A percentile compares a stretch with the other conserved stretches of the same genome.
These are phyloP conservation scores for Epinotia demarniana DNA, from an alignment of 2,888 invertebrate genomes.

Conservation along the genomic window DNA sequence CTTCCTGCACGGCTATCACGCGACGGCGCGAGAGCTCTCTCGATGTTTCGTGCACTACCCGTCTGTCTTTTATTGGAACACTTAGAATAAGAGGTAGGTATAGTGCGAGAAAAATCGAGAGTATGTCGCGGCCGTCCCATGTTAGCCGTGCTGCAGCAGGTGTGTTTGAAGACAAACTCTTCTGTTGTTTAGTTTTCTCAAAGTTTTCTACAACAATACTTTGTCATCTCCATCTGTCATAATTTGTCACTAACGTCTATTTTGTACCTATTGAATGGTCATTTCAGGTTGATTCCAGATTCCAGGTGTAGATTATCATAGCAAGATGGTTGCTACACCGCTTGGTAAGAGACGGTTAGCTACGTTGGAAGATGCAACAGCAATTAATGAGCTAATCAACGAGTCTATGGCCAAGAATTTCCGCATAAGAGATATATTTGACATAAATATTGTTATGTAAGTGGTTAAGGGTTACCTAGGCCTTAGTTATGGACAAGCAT, in stretches of 20 bases:
- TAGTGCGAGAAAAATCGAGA: too few species aligned
- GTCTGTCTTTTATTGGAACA: too few species aligned
- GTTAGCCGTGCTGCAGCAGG: too few species aligned
- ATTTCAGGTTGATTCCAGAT: slow-evolving; percentile 7
- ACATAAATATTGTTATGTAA: slow-evolving; percentile 69
- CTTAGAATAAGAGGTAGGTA: too few species aligned
- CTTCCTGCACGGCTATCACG: too few species aligned
- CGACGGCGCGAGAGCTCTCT: too few species aligned
- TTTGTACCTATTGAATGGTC: neutral
- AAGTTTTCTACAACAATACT: slow-evolving; percentile 1
- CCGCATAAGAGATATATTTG: slow-evolving; percentile 56
- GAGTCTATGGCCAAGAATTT: slow-evolving; percentile 69
- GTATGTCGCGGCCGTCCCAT: too few species aligned
- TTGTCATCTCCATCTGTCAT: slow-evolving; percentile 7
- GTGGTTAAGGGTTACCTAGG: slow-evolving; percentile 45
- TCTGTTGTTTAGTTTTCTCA: neutral
- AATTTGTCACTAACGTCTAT: neutral
- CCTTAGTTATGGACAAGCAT: too few species aligned
- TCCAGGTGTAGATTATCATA: slow-evolving; percentile 2
- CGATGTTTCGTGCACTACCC: too few species aligned
- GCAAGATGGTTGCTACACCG: slow-evolving; percentile 50
- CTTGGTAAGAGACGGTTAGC: slow-evolving; percentile 67
- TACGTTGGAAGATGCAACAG: slow-evolving; percentile 58
- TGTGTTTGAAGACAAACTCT: neutral
- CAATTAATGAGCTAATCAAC: slow-evolving; percentile 60